phyloP scores from a whole-genome alignment of 1,140 invertebrate genomes.

The Lucilia sericata region DNA sequence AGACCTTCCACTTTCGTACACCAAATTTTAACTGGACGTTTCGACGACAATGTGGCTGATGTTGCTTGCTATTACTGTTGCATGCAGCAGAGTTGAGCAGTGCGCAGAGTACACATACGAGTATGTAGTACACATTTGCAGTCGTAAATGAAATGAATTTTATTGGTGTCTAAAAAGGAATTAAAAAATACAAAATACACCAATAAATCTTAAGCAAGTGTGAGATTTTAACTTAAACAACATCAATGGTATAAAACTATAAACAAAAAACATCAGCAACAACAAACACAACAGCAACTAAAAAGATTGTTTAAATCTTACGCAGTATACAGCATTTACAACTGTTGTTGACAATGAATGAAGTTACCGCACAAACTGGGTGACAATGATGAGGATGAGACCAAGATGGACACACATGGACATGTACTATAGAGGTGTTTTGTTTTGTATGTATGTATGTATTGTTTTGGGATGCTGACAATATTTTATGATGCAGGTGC shows the following conservation, averaged over 20 bases:
- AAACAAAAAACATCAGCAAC: neutral
- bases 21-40: neutral
- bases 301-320: slow-evolving; percentile 20
- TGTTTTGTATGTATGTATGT: neutral
- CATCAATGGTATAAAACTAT: neutral
- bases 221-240: slow-evolving; percentile 34
- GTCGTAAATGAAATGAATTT: slow-evolving; percentile 43
- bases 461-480: neutral
- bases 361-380: slow-evolving; percentile 31
- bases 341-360: slow-evolving; percentile 36
- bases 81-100: neutral
- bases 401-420: neutral
- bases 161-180: slow-evolving; percentile 41
- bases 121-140: neutral
- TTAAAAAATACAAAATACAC: slow-evolving; percentile 39
- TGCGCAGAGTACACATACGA: neutral
- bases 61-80: neutral
- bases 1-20: neutral
- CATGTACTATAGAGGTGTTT: neutral
- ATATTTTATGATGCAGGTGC: slow-evolving; percentile 23
- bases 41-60: neutral
- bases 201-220: slow-evolving; percentile 39
- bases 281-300: neutral
- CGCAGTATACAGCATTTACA: slow-evolving; percentile 18
- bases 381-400: slow-evolving; percentile 31